Base-by-base conservation (phyloP, 2,113 vertebrate genomes). In the Mustela lutreola region DNA sequence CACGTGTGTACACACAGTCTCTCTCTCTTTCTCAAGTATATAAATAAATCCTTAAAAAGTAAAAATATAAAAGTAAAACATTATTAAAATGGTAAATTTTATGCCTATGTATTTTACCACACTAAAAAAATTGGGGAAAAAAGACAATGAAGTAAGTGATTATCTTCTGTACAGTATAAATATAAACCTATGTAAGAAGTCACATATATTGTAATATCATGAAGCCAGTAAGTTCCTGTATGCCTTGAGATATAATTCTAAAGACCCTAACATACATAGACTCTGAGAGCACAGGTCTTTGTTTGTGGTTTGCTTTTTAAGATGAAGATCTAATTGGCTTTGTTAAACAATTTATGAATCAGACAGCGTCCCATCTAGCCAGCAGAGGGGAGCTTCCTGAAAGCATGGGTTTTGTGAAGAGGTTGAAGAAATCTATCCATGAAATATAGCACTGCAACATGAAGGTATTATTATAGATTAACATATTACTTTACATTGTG, bases 1-100 rank as follows among this genome's bases (percentile, higher is more conserved):
- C 6, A 7, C 62, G 6, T 10, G 9, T 9, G 1, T 4, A 26
- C 24, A 11, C 60, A 62, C 15, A 18, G 1, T 7, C 11, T 31
- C 26, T 14, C 14, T 67, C 31, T 62, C 60, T 62, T 26, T 7
- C 65, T 67, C 65, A 33, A 67, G 16, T 67, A 33, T 33, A 67
- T 7, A n/a, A 67, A 67, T 67, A 67, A 67, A 67, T 67, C 15
- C 33, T 67, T 18, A 67, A n/a, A 15, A 18, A 67, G 33, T 67
- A 33, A 67, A 67, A n/a, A 67, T 67, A 31, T 67, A n/a, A 18
- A 16, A 33, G 14, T 67, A 15, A 67, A 67, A 67, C 26, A 62
- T 28, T 26, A 8, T 62, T 62, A 42, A 83, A 10, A 42, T 42
- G 58, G 81, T 42, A 83, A 62, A 62, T 36, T 80, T 56, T 56